Evolutionary conservation across 2,113 vertebrate genomes (phyloP).

Genomic region (Tursiops truncatus): DNA sequence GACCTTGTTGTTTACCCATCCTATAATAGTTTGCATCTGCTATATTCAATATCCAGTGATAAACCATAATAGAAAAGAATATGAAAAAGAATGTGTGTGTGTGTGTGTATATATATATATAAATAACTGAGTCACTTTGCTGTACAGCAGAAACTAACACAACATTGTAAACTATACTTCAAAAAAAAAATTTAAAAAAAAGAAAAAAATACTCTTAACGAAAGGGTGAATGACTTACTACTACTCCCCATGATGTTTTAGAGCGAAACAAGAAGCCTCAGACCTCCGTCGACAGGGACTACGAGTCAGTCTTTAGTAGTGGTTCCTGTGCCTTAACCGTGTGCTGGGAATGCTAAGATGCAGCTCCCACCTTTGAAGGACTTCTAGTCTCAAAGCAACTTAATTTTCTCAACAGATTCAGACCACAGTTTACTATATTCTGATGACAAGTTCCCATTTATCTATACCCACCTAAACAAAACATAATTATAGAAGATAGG

Average conservation of each 20-base stretch:
- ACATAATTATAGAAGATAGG: not conserved
- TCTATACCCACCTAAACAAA: not conserved
- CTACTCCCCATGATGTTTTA: not conserved
- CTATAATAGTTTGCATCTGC: no score
- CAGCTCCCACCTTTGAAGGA: not conserved
- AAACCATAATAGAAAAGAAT: no score
- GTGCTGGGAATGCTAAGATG: not conserved
- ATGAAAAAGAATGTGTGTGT: no score
- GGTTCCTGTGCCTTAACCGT: fast-evolving
- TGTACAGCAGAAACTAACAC: no score
- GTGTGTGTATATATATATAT: no score
- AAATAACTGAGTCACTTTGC: no score
- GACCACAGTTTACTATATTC: not conserved
- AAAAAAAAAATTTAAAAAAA: no score
- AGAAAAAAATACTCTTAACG: not conserved
- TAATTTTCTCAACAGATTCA: not conserved
- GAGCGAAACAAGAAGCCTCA: not conserved
- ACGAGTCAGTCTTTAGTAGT: no score
- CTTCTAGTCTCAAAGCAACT: not conserved
- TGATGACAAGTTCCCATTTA: not conserved
- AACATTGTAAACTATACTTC: no score
- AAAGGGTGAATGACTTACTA: not conserved
- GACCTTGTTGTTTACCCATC: no score
- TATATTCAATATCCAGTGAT: no score
- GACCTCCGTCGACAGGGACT: not conserved